Evolutionary conservation across 2,113 vertebrate species (phyloP).

Genomic region (Megaceryle torquata): DNA sequence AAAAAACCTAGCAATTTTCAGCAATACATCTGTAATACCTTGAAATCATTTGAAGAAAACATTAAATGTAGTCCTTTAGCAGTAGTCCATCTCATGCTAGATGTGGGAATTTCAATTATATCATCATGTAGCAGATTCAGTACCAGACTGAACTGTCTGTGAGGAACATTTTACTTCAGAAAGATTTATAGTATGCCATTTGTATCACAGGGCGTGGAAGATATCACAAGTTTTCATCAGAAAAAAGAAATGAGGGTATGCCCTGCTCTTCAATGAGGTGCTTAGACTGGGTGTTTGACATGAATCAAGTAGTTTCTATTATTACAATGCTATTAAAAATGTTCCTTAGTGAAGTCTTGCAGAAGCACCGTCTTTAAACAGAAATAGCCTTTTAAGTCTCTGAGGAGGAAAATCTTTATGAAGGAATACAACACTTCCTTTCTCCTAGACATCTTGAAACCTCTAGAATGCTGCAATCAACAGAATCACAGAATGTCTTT

Average conservation of each 20-base stretch:
- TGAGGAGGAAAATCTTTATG: not conserved
- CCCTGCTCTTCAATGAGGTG: not conserved
- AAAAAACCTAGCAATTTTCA: not conserved
- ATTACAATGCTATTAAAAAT: not conserved
- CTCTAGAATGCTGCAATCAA: not conserved
- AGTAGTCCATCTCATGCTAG: not conserved
- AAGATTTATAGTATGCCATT: not conserved
- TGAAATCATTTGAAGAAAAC: not conserved
- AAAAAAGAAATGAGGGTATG: not conserved
- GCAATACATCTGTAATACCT: not conserved
- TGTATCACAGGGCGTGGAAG: not conserved
- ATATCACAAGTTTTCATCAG: not conserved
- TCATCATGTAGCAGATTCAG: not conserved
- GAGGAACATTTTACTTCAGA: not conserved
- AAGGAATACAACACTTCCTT: not conserved
- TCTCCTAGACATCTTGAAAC: not conserved
- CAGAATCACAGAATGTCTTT: not conserved
- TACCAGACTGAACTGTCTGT: not conserved
- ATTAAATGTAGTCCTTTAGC: not conserved
- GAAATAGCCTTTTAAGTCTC: not conserved
- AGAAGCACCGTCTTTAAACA: not conserved
- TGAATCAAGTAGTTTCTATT: not conserved
- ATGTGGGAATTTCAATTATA: not conserved
- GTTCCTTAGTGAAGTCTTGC: not conserved
- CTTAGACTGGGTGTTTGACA: not conserved